A percentile compares a stretch with the other conserved stretches of the same genome.
phyloP scores from a whole-genome alignment of 2,797 vertebrate genomes.

The Astyanax mexicanus region DNA sequence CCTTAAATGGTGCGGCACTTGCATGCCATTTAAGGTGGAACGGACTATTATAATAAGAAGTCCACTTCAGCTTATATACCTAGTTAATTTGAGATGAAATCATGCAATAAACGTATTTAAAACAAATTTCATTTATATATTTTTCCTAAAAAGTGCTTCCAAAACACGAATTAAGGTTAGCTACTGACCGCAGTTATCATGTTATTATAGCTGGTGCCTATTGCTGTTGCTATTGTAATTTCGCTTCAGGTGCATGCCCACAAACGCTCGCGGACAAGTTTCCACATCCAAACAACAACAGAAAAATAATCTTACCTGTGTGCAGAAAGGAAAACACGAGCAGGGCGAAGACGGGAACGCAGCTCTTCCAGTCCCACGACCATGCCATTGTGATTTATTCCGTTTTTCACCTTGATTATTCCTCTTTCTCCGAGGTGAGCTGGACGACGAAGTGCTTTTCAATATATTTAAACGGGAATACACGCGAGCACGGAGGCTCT shows the following conservation, averaged over 20 bases:
- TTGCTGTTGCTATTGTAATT: too few relatives aligned
- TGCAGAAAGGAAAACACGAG: slow-evolving; percentile 67
- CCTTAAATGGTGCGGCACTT: neutral
- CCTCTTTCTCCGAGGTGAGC: slow-evolving; percentile 63
- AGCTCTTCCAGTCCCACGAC: slow-evolving; percentile 76
- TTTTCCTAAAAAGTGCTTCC: too few relatives aligned
- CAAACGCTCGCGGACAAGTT: too few relatives aligned
- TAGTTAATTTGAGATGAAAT: too few relatives aligned
- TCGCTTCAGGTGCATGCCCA: too few relatives aligned
- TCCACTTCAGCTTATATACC: neutral
- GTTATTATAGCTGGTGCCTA: too few relatives aligned
- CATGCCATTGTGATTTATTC: slow-evolving; percentile 72
- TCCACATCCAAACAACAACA: neutral
- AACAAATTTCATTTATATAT: too few relatives aligned
- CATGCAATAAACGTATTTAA: too few relatives aligned
- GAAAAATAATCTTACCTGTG: slow-evolving; percentile 74
- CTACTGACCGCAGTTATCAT: too few relatives aligned
- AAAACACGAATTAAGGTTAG: too few relatives aligned
- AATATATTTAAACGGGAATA: too few relatives aligned
- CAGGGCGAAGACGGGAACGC: slow-evolving; percentile 72
- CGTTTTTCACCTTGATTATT: slow-evolving; percentile 44
- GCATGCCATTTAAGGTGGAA: neutral
- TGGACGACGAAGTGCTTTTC: slow-evolving; percentile 62
- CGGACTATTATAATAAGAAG: neutral
- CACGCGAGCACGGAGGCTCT: slow-evolving; percentile 75